Evolutionary conservation across 2,113 vertebrate species (phyloP).

Genomic region (Hirundichthys speculiger): DNA sequence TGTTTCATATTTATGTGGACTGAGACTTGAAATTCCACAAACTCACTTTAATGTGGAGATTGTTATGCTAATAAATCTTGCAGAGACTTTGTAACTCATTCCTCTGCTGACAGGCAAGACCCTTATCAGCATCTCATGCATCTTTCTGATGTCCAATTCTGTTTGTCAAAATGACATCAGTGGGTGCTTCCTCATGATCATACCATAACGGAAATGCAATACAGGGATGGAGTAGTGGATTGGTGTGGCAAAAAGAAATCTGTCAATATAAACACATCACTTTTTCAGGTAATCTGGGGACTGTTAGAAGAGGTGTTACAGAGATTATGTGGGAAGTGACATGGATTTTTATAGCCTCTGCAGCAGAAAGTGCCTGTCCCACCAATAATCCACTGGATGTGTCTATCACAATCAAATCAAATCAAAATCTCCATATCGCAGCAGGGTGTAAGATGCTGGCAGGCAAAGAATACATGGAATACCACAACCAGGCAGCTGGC

Average conservation of each 20-base stretch:
- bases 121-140: conserved; percentile 26
- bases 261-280: conserved; percentile 6
- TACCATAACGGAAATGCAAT: not conserved
- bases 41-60: conserved; percentile 15
- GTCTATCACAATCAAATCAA: no score
- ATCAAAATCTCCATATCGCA: no score
- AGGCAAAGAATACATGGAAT: no score
- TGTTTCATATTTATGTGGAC: conserved; percentile 46
- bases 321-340: conserved; percentile 24
- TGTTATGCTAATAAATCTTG: conserved; percentile 45
- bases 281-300: conserved; percentile 48
- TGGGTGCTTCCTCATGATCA: not conserved
- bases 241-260: conserved; percentile 35
- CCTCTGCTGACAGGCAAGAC: conserved; percentile 13
- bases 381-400: conserved; percentile 52
- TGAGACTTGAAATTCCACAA: conserved; percentile 21
- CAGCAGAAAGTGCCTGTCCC: conserved; percentile 55
- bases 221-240: conserved; percentile 19
- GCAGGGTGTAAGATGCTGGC: no score
- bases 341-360: conserved; percentile 46
- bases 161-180: conserved; percentile 13
- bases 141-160: conserved; percentile 19
- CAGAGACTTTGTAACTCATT: conserved; percentile 28
- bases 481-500: no score
- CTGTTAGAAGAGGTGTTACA: conserved; percentile 14